Evolutionary conservation across 1,140 invertebrate species (phyloP).

Genomic region (Brachionus koreanus): DNA sequence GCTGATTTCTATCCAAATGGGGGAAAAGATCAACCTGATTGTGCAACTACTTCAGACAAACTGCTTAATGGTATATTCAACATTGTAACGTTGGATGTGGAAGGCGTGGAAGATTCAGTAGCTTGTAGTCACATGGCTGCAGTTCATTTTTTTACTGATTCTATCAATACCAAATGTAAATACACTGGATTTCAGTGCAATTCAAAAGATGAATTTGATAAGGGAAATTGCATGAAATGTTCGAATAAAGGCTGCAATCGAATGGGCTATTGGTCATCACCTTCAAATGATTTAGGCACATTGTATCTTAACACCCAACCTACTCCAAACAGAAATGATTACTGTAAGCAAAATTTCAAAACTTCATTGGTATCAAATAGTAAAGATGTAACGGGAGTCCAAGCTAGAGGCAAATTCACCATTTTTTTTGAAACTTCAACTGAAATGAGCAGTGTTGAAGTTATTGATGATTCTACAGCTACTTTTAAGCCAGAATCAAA

Average conservation of each 20-base stretch:
- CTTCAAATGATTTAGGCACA: slow-evolving; percentile 14
- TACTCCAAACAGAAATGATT: neutral
- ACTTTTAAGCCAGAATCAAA: slow-evolving; percentile 42
- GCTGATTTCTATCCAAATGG: slow-evolving; percentile 50
- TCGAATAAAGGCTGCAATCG: slow-evolving; percentile 22
- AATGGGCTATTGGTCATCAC: slow-evolving; percentile 35
- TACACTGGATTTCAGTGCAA: slow-evolving; percentile 20
- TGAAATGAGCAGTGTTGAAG: slow-evolving; percentile 2
- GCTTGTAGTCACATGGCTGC: slow-evolving; percentile 37
- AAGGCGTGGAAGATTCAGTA: slow-evolving; percentile 23
- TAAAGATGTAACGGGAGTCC: neutral
- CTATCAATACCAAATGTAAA: neutral
- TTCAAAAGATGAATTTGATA: slow-evolving; percentile 20
- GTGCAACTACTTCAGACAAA: slow-evolving; percentile 19
- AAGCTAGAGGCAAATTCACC: slow-evolving; percentile 31
- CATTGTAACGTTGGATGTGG: neutral
- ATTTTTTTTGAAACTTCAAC: neutral
- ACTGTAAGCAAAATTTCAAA: slow-evolving; percentile 13
- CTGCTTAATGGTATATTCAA: neutral
- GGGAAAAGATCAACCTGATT: slow-evolving; percentile 61
- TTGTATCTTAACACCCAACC: slow-evolving; percentile 38
- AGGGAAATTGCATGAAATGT: slow-evolving; percentile 12
- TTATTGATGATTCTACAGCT: neutral
- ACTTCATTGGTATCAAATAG: slow-evolving; percentile 17
- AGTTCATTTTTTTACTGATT: slow-evolving; percentile 26